These are phyloP conservation scores for Euproctis similis DNA, from an alignment of 2,888 invertebrate genomes.

Conservation along the genomic window DNA sequence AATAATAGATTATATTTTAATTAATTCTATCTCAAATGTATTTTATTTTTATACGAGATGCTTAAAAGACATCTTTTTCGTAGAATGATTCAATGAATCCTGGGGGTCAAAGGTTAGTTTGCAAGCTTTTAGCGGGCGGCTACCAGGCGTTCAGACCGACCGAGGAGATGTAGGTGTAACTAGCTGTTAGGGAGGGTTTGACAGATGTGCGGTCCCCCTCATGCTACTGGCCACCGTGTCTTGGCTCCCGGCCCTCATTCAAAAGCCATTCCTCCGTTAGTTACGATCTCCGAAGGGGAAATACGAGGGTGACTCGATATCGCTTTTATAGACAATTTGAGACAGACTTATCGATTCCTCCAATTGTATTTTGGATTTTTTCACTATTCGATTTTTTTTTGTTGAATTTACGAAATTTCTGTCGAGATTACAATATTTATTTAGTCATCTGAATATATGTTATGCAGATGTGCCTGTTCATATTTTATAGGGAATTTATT, in stretches of 20 bases:
- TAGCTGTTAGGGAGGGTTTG: slow-evolving; percentile 23
- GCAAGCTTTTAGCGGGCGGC: slow-evolving; percentile 9
- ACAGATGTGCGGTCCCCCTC: slow-evolving; percentile 35
- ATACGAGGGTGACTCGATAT: slow-evolving; percentile 34
- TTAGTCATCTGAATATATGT: background rate
- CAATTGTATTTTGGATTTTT: slow-evolving; percentile 23
- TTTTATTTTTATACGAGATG: too few species aligned
- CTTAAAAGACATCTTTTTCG: too few species aligned
- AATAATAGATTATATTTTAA: too few species aligned
- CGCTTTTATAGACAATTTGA: slow-evolving; percentile 42
- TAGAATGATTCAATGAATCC: too few species aligned
- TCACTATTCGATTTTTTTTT: slow-evolving; percentile 13
- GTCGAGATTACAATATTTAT: slow-evolving; percentile 6
- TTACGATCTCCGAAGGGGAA: slow-evolving; percentile 40
- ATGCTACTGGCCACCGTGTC: slow-evolving; percentile 16
- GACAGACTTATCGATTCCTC: slow-evolving; percentile 27
- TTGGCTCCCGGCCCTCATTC: slow-evolving; percentile 25
- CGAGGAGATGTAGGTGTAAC: slow-evolving; percentile 21
- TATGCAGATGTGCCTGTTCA: slow-evolving; percentile 1
- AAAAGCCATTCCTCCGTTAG: slow-evolving; percentile 45
- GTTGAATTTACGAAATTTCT: slow-evolving; percentile 6
- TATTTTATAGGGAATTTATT: slow-evolving; percentile 2
- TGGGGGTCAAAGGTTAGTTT: slow-evolving; percentile 13
- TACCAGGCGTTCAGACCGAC: slow-evolving; percentile 31
- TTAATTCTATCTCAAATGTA: too few species aligned